Conservation (phyloP, 2,797 vertebrate genomes). For the Thamnophis elegans region DNA sequence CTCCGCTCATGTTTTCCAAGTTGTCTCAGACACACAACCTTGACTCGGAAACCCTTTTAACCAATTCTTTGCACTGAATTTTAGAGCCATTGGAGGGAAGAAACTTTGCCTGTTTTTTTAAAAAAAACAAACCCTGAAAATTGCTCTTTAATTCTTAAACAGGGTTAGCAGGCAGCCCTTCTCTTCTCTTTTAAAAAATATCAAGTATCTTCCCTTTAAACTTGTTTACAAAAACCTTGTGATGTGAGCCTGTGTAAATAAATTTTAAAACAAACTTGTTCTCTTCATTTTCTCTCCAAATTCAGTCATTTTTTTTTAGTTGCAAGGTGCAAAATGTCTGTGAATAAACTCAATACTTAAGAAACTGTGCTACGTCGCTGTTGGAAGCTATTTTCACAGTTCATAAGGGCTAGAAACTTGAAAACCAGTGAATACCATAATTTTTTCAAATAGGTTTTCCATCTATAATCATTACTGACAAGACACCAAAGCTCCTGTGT, state of each 20-base stretch:
- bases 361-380: background rate
- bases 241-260: conserved; percentile 58
- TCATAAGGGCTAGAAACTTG: background rate
- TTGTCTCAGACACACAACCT: background rate
- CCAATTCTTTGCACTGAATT: background rate
- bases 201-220: conserved; percentile 49
- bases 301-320: background rate
- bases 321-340: background rate
- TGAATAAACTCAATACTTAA: background rate
- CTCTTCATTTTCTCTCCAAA: conserved; percentile 3
- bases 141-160: conserved; percentile 17
- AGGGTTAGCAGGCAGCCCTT: background rate
- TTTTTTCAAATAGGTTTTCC: background rate
- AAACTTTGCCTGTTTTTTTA: conserved; percentile 46
- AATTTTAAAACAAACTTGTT: conserved; percentile 11
- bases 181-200: conserved; percentile 40
- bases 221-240: conserved; percentile 61
- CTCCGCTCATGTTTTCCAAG: conserved; percentile 21
- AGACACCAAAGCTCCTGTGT: background rate
- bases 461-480: too few species aligned
- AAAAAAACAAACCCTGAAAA: background rate
- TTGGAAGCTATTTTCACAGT: background rate
- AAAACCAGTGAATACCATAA: background rate
- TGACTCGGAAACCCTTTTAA: background rate
- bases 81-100: conserved; percentile 3